Conservation (phyloP, 2,888 invertebrate species). For the Lasioglossum morio region DNA sequence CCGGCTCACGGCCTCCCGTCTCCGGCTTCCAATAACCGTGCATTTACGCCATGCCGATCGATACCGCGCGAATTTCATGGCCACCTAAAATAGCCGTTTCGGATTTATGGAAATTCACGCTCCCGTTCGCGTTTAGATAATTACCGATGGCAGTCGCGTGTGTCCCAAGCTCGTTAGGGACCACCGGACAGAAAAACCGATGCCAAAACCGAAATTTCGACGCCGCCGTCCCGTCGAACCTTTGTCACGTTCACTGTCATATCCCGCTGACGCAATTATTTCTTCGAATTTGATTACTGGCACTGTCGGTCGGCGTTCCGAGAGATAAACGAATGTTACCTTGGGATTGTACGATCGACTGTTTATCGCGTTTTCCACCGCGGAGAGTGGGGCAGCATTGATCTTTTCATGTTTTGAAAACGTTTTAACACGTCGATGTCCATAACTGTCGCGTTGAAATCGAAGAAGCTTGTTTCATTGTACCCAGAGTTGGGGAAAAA, state of each 20-base stretch:
- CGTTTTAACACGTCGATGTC: not conserved
- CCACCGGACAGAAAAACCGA: not conserved
- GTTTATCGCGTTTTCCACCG: not conserved
- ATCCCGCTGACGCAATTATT: not conserved
- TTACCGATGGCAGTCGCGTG: not conserved
- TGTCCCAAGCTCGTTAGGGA: not conserved
- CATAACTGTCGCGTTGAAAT: too few relatives aligned
- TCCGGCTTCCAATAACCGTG: constrained; percentile 43
- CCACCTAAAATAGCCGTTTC: constrained; percentile 47
- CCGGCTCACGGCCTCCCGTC: constrained; percentile 16
- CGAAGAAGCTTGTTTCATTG: too few relatives aligned
- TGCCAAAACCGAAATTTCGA: not conserved
- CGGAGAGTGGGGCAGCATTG: not conserved
- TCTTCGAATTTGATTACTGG: not conserved
- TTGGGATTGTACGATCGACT: not conserved
- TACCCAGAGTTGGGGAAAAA: too few relatives aligned
- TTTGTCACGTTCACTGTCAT: not conserved
- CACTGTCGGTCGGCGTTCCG: not conserved
- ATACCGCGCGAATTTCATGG: constrained; percentile 57
- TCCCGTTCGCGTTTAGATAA: constrained; percentile 14
- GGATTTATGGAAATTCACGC: constrained; percentile 51
- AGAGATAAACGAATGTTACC: not conserved
- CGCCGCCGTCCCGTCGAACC: not conserved
- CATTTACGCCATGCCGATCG: constrained; percentile 58
- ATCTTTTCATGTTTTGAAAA: not conserved